Percentiles rank a stretch among this genome's conserved stretches.
These are phyloP conservation scores for Poecilobothrus nobilitatus DNA, from an alignment of 2,888 invertebrate genomes.

Conservation along the genomic window DNA sequence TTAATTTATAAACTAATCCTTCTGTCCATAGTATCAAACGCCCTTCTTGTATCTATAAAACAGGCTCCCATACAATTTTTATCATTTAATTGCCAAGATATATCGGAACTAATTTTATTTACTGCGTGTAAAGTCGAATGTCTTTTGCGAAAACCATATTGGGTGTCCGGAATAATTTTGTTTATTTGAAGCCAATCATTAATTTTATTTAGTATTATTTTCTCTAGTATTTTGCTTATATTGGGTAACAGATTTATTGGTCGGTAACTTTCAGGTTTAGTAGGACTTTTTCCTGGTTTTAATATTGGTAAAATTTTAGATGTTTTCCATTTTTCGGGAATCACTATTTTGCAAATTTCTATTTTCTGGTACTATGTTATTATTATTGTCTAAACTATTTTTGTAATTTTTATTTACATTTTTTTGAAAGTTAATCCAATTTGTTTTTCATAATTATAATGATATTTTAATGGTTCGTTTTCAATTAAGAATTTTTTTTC, in stretches of 20 bases:
- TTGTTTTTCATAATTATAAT: no score
- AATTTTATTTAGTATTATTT: background rate
- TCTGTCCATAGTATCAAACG: background rate
- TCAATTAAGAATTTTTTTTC: no score
- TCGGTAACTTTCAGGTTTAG: background rate
- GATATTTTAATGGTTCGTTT: no score
- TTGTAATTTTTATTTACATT: background rate
- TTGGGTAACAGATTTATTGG: no score
- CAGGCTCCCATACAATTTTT: background rate
- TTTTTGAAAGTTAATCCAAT: no score
- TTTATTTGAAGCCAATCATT: no score
- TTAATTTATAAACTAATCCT: conserved; percentile 5
- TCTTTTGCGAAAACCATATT: no score
- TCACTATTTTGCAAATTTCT: background rate
- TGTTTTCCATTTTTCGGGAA: no score
- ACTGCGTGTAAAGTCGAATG: no score
- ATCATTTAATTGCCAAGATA: background rate
- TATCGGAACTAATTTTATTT: background rate
- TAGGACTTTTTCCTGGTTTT: background rate
- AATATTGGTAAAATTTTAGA: background rate
- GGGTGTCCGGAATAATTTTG: no score
- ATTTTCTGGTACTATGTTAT: background rate
- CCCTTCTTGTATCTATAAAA: background rate
- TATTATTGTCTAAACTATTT: background rate
- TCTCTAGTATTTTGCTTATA: background rate